Evolutionary conservation across 2,888 invertebrate genomes (phyloP).

Genomic region (Mycalesis mineus): DNA sequence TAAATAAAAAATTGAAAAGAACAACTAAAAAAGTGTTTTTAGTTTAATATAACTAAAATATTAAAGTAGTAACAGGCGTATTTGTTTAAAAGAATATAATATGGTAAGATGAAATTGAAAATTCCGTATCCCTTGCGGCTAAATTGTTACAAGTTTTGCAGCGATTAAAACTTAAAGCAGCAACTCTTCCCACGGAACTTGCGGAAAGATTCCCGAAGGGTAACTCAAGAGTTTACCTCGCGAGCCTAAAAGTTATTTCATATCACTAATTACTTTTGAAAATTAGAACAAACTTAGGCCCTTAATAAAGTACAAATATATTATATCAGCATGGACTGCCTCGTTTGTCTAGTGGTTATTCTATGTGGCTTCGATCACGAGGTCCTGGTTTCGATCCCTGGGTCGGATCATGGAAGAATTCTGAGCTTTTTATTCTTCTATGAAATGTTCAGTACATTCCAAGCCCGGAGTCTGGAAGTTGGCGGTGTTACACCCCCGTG

Average conservation of each 20-base stretch:
- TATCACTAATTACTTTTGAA: background rate
- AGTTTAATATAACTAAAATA: background rate
- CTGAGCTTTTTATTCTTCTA: too few species aligned
- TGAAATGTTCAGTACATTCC: too few species aligned
- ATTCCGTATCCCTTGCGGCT: background rate
- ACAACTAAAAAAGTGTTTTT: too few species aligned
- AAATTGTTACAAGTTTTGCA: background rate
- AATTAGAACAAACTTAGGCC: background rate
- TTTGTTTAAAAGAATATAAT: background rate
- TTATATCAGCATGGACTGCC: too few species aligned
- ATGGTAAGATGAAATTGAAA: background rate
- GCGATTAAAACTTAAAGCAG: background rate
- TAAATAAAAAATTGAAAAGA: too few species aligned
- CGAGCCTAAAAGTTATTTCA: background rate
- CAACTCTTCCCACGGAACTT: background rate
- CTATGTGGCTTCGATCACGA: too few species aligned
- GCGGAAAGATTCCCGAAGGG: background rate
- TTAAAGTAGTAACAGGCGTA: background rate
- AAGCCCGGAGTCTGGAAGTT: too few species aligned
- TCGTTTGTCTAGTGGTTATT: too few species aligned
- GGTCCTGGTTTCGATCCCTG: too few species aligned
- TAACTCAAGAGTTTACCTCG: background rate
- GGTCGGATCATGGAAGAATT: too few species aligned
- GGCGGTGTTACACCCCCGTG: too few species aligned
- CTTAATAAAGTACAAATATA: too few species aligned